These are phyloP conservation scores for Cephus spinipes DNA, from an alignment of 2,888 invertebrate species.

Conservation along the genomic window DNA sequence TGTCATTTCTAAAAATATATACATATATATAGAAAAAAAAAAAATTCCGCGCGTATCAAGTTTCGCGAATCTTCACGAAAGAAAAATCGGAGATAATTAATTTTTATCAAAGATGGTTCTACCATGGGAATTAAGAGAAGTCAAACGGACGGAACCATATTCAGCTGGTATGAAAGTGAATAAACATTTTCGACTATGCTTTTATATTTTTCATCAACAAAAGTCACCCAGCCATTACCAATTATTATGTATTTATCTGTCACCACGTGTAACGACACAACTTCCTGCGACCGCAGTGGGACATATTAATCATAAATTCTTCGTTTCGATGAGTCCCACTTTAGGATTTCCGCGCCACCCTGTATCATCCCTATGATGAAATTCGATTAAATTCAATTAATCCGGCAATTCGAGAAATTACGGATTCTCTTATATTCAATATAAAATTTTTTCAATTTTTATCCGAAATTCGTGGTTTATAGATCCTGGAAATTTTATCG, in stretches of 20 bases:
- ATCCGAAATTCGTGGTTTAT: background rate
- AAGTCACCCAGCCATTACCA: no score
- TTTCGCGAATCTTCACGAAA: background rate
- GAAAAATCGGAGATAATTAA: background rate
- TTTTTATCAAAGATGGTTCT: background rate
- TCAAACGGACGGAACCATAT: no score
- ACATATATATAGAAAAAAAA: no score
- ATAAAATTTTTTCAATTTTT: background rate
- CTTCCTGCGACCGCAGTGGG: no score
- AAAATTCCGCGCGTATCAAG: no score
- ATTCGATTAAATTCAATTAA: background rate
- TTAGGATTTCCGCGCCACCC: no score
- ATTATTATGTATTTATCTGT: no score
- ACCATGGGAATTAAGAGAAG: no score
- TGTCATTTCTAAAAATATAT: background rate
- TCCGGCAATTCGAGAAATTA: background rate
- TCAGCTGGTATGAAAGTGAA: background rate
- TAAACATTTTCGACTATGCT: background rate
- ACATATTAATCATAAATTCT: no score
- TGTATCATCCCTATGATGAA: background rate
- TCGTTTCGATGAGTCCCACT: no score
- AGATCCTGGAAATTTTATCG: background rate
- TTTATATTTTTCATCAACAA: background rate
- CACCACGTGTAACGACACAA: no score
- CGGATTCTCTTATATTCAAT: background rate